These are phyloP conservation scores for Lepus americanus DNA, from an alignment of 2,113 vertebrate genomes.

Conservation along the genomic window DNA sequence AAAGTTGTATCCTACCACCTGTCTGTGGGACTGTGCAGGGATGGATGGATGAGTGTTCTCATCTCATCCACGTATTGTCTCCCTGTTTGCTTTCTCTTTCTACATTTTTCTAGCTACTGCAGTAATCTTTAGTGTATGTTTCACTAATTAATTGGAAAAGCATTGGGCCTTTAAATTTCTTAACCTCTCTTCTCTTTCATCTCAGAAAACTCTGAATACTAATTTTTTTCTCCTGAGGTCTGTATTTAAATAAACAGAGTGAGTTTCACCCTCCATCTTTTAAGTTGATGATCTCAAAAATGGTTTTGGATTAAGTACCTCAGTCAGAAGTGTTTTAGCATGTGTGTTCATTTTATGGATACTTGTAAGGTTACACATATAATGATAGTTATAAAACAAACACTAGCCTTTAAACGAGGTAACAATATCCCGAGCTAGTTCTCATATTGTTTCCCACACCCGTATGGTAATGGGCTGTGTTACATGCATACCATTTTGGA, in stretches of 20 bases:
- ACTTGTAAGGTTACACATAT: constrained; percentile 9
- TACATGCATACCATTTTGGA: not conserved
- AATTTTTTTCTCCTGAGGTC: not conserved
- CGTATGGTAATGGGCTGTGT: not conserved
- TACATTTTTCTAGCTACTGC: constrained; percentile 9
- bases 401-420: not conserved
- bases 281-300: not conserved
- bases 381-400: constrained; percentile 25
- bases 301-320: not conserved
- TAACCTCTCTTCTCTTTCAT: not conserved
- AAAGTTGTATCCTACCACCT: not conserved
- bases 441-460: not conserved
- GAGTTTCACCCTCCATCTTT: constrained; percentile 23
- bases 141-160: constrained; percentile 48
- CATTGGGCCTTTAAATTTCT: not conserved
- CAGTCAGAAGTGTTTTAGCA: not conserved
- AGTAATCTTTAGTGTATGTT: not conserved
- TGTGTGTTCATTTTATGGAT: not conserved
- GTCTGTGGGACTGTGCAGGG: no score
- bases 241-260: constrained; percentile 45
- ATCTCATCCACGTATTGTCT: not conserved
- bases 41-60: not conserved
- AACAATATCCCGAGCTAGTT: not conserved
- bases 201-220: not conserved
- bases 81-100: not conserved